Conservation (phyloP, 2,888 invertebrate genomes). For the Noctuana brunneofusca region DNA sequence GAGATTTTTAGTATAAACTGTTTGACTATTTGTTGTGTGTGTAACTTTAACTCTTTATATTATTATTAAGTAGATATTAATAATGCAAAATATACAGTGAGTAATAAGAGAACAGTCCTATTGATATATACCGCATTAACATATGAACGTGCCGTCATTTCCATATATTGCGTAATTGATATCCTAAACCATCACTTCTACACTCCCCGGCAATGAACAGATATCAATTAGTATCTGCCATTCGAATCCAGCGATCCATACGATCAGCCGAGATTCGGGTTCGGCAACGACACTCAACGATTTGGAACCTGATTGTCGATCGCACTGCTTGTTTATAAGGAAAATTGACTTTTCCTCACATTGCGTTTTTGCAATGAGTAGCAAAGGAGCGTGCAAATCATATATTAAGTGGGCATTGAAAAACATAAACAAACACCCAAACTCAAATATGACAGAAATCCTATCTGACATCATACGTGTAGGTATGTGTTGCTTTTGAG, state of each 20-base stretch:
- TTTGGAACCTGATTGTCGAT: constrained; percentile 60
- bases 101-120: background rate
- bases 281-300: constrained; percentile 64
- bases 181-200: constrained; percentile 35
- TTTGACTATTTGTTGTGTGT: too few species aligned
- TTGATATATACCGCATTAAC: constrained; percentile 5
- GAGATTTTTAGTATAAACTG: too few species aligned
- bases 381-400: too few species aligned
- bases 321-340: background rate
- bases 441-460: too few species aligned
- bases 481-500: too few species aligned
- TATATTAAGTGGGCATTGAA: too few species aligned
- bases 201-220: constrained; percentile 47
- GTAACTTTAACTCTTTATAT: too few species aligned
- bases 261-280: constrained; percentile 55
- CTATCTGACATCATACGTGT: too few species aligned
- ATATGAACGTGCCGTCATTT: constrained; percentile 18
- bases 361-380: too few species aligned
- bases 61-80: too few species aligned
- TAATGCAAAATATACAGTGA: too few species aligned
- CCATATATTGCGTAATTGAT: constrained; percentile 24
- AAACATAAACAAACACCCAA: too few species aligned
- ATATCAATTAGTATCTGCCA: constrained; percentile 56
- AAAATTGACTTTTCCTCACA: background rate
- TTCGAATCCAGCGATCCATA: constrained; percentile 55